A percentile compares a stretch with the other conserved stretches of the same genome.
Conservation (phyloP, 2,888 invertebrate genomes). For the Argynnis bischoffii region DNA sequence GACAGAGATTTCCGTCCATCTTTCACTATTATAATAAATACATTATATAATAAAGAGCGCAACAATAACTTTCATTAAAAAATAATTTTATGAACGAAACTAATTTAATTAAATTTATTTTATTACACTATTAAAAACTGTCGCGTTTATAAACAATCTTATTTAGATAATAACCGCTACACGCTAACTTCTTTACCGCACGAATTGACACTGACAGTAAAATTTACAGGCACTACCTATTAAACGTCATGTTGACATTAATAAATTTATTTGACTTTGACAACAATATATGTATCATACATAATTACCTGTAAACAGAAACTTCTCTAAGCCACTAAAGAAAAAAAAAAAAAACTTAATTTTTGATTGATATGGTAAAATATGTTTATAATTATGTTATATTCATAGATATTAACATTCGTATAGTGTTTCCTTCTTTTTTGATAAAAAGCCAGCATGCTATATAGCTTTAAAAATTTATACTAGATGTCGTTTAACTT, state of each 20-base stretch:
- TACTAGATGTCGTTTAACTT: slow-evolving; percentile 4
- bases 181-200: slow-evolving; percentile 41
- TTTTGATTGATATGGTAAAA: too few species aligned
- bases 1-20: slow-evolving; percentile 63
- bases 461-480: background rate
- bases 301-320: background rate
- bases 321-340: background rate
- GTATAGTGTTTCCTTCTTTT: too few species aligned
- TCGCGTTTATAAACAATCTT: slow-evolving; percentile 42
- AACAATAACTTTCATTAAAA: slow-evolving; percentile 15
- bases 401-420: too few species aligned
- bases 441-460: background rate
- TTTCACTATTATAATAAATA: slow-evolving; percentile 55
- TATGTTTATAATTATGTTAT: too few species aligned
- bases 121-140: slow-evolving; percentile 29
- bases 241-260: slow-evolving; percentile 8
- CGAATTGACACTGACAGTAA: slow-evolving; percentile 46
- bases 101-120: slow-evolving; percentile 14
- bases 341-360: background rate
- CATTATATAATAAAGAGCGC: slow-evolving; percentile 17
- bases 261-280: slow-evolving; percentile 13
- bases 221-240: slow-evolving; percentile 16
- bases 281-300: background rate
- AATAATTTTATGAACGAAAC: slow-evolving; percentile 2
- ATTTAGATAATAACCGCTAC: slow-evolving; percentile 35